phyloP scores from a whole-genome alignment of 2,888 invertebrate species.

The Brenthis ino region DNA sequence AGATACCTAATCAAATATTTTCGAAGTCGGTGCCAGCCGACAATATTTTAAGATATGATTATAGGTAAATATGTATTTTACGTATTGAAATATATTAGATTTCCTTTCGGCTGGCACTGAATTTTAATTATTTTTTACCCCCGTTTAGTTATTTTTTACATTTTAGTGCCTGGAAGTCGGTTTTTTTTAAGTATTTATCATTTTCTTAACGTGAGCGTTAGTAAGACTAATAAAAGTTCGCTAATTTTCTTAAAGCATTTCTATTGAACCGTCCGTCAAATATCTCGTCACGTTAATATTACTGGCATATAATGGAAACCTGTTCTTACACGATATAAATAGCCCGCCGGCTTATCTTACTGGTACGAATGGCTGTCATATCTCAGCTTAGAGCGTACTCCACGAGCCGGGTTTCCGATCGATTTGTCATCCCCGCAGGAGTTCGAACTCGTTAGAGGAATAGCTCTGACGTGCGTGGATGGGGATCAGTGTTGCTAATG shows the following conservation, averaged over 20 bases:
- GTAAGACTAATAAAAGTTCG: too few species aligned
- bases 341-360: slow-evolving; percentile 40
- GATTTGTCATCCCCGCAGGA: slow-evolving; percentile 45
- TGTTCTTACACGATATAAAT: slow-evolving; percentile 30
- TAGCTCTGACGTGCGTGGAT: slow-evolving; percentile 25
- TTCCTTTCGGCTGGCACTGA: too few species aligned
- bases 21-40: too few species aligned
- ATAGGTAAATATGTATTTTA: too few species aligned
- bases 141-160: too few species aligned
- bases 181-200: too few species aligned
- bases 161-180: too few species aligned
- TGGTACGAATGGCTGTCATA: slow-evolving; percentile 42
- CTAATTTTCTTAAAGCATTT: not conserved
- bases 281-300: not conserved
- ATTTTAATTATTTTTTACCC: too few species aligned
- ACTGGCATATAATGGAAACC: slow-evolving; percentile 5
- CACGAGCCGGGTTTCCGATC: slow-evolving; percentile 38
- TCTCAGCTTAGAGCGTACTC: slow-evolving; percentile 40
- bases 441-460: slow-evolving; percentile 29
- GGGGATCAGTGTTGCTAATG: slow-evolving; percentile 12
- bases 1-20: too few species aligned
- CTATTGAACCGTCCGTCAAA: not conserved
- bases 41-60: too few species aligned
- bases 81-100: too few species aligned
- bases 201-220: too few species aligned